Base-by-base conservation (phyloP, 2,888 invertebrate species). In the Nebria brevicollis region DNA sequence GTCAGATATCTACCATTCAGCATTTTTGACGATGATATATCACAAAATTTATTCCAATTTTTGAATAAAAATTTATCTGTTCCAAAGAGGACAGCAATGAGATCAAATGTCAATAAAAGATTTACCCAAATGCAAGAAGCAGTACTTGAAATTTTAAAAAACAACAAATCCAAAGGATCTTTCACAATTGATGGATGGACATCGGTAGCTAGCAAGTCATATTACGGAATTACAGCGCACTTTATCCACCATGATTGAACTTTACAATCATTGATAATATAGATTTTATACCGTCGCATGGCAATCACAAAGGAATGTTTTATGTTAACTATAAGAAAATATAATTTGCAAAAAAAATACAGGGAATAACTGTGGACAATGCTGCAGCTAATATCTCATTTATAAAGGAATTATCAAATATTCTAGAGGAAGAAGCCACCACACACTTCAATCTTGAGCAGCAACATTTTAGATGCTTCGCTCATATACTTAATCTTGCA, bases 391-490 rank as follows among this genome's bases (percentile, higher is more conserved):
- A 85, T 82, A 84, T 84, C 7, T 83, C 66, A 72, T 86, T 86
- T 82, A 83, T 85, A 43, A 15, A 77, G 11, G 83, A 85, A 83
- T 79, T 86, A 11, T 42, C 54, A 66, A 77, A 6, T 83, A 25
- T 70, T 54, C 20, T 20, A 20, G 20, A 20, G 20, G n/a, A 43
- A n/a, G 64, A 15, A 75, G 73, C 25, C 41, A 76, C 68, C 83
- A 84, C 82, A 82, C 84, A 83, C 11, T 74, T 72, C 70, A 41
- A 68, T 77, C 1, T 20, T 42, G 82, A 83, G 72, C 65, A 86
- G 77, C 81, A 83, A 42, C 85, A 86, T 84, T 86, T 86, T 78
- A 82, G 85, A 7, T 86, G 86, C 75, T 82, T 85, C 66, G 83
- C 84, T 2, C 85, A 86, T 66, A 84, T 86, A 66, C 65, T 85